A percentile compares a stretch with the other conserved stretches of the same genome.
Conservation (phyloP, 64 coral and sea anemone species). For the Acropora tenuis region DNA sequence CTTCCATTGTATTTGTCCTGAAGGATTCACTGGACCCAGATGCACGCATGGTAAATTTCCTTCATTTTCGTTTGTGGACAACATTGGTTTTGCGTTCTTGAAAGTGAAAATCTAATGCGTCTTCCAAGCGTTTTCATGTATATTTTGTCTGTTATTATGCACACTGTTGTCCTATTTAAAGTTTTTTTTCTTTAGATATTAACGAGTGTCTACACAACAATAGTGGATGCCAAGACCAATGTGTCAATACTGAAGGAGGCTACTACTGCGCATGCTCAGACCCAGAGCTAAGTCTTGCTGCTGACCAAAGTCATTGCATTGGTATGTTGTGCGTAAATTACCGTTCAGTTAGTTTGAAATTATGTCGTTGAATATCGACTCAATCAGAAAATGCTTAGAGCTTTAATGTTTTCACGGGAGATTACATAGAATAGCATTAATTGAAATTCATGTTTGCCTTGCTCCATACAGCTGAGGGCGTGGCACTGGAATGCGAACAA, state of each 20-base stretch:
- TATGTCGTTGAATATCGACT: neutral
- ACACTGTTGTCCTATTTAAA: neutral
- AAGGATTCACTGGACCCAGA: neutral
- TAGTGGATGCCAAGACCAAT: conserved; percentile 66
- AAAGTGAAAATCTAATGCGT: too few relatives aligned
- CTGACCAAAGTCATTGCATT: conserved; percentile 10
- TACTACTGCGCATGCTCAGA: conserved; percentile 78
- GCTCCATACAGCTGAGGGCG: conserved; percentile 60
- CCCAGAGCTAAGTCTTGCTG: conserved; percentile 22
- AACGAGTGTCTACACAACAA: conserved; percentile 70
- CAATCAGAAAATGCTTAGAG: too few relatives aligned
- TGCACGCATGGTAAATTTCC: neutral
- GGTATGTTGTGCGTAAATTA: neutral
- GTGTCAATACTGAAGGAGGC: conserved; percentile 82
- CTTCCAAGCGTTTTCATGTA: too few relatives aligned
- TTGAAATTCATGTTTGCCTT: conserved; percentile 7
- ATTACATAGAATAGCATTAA: too few relatives aligned
- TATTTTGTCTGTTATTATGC: neutral
- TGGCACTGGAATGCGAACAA: conserved; percentile 67
- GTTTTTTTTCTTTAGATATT: conserved; percentile 41
- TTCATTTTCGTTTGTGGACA: too few relatives aligned
- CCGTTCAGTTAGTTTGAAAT: neutral
- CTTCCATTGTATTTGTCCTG: neutral
- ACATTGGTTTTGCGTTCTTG: too few relatives aligned
- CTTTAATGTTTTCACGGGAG: too few relatives aligned